phyloP scores from a whole-genome alignment of 92 coral and sea anemone genomes.

The Parazoanthus darwini region DNA sequence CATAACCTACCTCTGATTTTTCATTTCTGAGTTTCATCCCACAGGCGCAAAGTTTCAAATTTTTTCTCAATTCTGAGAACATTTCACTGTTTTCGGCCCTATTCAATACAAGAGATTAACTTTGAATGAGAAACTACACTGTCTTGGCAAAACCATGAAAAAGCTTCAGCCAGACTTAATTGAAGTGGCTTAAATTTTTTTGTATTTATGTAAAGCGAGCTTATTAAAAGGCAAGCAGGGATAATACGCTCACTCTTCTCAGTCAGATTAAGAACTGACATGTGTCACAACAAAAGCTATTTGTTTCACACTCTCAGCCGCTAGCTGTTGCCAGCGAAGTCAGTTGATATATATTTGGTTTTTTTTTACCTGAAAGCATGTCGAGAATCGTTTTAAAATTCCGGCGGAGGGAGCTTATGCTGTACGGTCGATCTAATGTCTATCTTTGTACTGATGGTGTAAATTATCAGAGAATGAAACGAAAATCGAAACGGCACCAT shows the following conservation, averaged over 20 bases:
- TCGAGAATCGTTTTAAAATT: too few species aligned
- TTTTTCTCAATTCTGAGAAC: background rate
- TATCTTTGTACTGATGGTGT: too few species aligned
- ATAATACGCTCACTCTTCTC: background rate
- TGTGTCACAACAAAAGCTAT: conserved; percentile 2
- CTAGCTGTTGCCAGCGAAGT: background rate
- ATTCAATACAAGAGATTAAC: background rate
- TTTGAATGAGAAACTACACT: background rate
- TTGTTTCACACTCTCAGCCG: background rate
- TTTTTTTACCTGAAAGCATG: too few species aligned
- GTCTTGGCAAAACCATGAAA: background rate
- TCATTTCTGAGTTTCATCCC: background rate
- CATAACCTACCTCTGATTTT: background rate
- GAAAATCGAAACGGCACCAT: too few species aligned
- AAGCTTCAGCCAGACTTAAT: background rate
- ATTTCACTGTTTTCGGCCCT: background rate
- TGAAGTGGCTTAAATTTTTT: background rate
- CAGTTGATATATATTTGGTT: background rate
- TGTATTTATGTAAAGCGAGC: conserved; percentile 2
- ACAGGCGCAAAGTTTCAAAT: background rate
- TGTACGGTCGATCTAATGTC: too few species aligned
- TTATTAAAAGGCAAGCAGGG: background rate
- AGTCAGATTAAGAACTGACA: background rate
- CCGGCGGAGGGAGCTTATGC: too few species aligned
- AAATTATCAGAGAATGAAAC: too few species aligned